Percentiles rank a stretch among this genome's conserved stretches.
Conservation (phyloP, 2,797 vertebrate species). For the Epinephelus malabaricus region DNA sequence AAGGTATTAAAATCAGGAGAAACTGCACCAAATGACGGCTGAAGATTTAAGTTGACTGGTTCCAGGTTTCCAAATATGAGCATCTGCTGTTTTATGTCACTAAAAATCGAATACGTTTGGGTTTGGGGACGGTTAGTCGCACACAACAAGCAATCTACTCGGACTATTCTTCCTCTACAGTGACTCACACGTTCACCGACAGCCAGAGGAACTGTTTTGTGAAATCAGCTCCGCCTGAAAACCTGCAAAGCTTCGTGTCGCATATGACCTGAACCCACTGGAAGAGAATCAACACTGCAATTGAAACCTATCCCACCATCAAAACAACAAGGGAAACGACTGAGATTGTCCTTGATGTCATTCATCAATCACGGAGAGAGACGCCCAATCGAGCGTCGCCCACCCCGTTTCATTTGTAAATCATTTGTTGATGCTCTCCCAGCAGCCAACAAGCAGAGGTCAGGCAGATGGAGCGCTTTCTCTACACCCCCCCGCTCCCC, state of each 20-base stretch:
- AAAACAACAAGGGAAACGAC: slow-evolving; percentile 9
- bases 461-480: slow-evolving; percentile 63
- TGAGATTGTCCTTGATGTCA: slow-evolving; percentile 52
- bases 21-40: neutral
- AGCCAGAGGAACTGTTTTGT: neutral
- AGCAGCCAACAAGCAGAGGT: slow-evolving; percentile 72
- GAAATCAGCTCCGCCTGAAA: neutral
- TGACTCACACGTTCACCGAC: neutral
- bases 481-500: slow-evolving; percentile 25
- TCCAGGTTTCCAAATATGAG: neutral
- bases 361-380: slow-evolving; percentile 61
- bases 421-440: slow-evolving; percentile 70
- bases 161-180: neutral
- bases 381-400: slow-evolving; percentile 25
- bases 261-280: neutral
- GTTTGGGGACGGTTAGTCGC: too few relatives aligned
- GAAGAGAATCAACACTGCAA: neutral
- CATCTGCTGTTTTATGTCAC: neutral
- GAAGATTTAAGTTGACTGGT: too few relatives aligned
- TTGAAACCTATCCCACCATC: neutral
- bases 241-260: neutral
- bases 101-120: too few relatives aligned
- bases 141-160: too few relatives aligned
- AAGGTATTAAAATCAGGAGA: neutral
- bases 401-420: slow-evolving; percentile 61